Conservation (phyloP, 2,888 invertebrate species). For the Heteropelma amictum region DNA sequence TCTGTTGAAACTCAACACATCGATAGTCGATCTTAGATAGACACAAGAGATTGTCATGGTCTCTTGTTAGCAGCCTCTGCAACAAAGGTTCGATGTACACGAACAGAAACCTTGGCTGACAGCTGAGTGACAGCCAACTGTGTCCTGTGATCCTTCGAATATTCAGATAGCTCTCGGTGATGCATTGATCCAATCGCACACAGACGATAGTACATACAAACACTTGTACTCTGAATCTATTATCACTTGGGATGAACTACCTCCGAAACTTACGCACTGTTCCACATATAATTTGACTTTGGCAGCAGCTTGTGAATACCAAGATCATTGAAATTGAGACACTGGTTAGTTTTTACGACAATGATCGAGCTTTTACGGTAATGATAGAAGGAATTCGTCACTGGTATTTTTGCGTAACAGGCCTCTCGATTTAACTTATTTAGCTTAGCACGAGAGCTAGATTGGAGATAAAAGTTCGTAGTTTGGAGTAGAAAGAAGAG, state of each 20-base stretch:
- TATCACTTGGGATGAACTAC: too few relatives aligned
- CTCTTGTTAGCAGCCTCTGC: not conserved
- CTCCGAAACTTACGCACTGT: too few relatives aligned
- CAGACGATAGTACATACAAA: not conserved
- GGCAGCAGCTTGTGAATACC: too few relatives aligned
- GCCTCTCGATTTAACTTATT: too few relatives aligned
- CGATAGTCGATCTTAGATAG: slow-evolving; percentile 36
- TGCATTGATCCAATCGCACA: slow-evolving; percentile 25
- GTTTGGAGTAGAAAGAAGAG: not conserved
- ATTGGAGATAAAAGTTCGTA: not conserved
- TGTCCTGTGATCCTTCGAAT: slow-evolving; percentile 44
- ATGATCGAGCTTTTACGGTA: too few relatives aligned
- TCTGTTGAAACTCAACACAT: slow-evolving; percentile 30
- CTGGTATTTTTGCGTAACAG: too few relatives aligned
- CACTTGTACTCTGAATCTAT: too few relatives aligned
- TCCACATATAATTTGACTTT: too few relatives aligned
- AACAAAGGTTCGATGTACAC: too few relatives aligned
- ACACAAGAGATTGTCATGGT: slow-evolving; percentile 25
- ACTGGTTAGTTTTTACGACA: too few relatives aligned
- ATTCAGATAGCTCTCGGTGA: slow-evolving; percentile 34
- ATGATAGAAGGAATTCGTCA: too few relatives aligned
- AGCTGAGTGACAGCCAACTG: slow-evolving; percentile 39
- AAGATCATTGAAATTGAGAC: too few relatives aligned
- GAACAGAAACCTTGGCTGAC: slow-evolving; percentile 18
- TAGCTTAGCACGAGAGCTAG: not conserved